These are phyloP conservation scores for Doris montereyensis DNA, from an alignment of 2,888 invertebrate genomes.

Conservation along the genomic window DNA sequence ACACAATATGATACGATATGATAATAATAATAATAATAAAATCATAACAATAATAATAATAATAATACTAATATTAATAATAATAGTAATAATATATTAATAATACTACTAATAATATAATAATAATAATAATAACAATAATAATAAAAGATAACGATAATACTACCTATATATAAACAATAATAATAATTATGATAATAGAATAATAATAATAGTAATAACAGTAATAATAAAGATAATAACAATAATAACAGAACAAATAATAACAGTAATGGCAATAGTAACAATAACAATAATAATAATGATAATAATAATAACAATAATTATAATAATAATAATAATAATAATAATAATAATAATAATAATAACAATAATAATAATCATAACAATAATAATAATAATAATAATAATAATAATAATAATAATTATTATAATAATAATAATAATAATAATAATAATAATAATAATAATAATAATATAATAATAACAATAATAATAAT, in stretches of 20 bases:
- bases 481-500: background rate
- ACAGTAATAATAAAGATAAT: background rate
- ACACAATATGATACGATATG: too few relatives aligned
- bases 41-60: background rate
- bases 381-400: background rate
- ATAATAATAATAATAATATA: background rate
- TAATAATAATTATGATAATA: background rate
- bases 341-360: background rate
- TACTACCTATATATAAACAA: too few relatives aligned
- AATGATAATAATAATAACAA: background rate
- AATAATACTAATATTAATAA: background rate
- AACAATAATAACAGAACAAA: background rate
- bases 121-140: slow-evolving; percentile 3
- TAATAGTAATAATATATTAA: background rate
- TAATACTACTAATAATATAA: background rate
- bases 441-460: background rate
- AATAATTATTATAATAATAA: background rate
- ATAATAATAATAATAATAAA: slow-evolving; percentile 7
- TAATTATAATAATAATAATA: background rate
- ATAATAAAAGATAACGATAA: background rate
- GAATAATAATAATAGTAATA: background rate
- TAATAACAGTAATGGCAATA: background rate
- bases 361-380: background rate
- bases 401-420: too few relatives aligned
- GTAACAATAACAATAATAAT: background rate